phyloP scores from a whole-genome alignment of 2,113 vertebrate genomes.

The Harpagus bidentatus region DNA sequence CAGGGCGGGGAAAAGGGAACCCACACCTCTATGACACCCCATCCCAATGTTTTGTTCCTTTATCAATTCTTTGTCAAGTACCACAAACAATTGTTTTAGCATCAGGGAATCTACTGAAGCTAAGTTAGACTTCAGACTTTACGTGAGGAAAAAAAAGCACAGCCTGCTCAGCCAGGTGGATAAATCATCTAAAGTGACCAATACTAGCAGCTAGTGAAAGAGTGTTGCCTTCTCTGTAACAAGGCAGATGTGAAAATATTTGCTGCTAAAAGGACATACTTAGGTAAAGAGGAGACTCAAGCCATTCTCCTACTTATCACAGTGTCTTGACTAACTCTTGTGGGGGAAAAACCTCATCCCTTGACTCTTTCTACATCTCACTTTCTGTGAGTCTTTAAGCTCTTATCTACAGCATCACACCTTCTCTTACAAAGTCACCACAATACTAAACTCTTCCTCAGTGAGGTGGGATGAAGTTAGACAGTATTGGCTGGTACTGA shows the following conservation, averaged over 20 bases:
- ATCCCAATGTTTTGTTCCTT: background rate
- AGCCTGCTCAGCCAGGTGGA: background rate
- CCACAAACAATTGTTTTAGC: background rate
- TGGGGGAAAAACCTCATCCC: background rate
- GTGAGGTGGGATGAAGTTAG: background rate
- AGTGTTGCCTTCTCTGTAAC: background rate
- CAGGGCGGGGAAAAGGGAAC: background rate
- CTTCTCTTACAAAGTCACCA: background rate
- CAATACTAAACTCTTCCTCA: background rate
- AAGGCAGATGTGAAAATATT: background rate
- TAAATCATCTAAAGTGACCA: background rate
- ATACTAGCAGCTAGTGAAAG: background rate
- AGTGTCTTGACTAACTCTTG: background rate
- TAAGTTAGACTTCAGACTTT: background rate
- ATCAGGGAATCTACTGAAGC: background rate
- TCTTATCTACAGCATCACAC: background rate
- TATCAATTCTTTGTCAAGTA: background rate
- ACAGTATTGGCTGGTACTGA: background rate
- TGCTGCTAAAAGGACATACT: background rate
- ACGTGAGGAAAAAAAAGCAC: background rate
- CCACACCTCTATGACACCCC: fast-evolving
- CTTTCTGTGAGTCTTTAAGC: background rate
- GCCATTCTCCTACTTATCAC: background rate
- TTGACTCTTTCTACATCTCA: background rate
- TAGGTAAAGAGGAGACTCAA: background rate